Evolutionary conservation across 64 coral and sea anemone species (phyloP), one percentile per base, ranked within the genome.

Genomic region (Anthopleura sola): DNA sequence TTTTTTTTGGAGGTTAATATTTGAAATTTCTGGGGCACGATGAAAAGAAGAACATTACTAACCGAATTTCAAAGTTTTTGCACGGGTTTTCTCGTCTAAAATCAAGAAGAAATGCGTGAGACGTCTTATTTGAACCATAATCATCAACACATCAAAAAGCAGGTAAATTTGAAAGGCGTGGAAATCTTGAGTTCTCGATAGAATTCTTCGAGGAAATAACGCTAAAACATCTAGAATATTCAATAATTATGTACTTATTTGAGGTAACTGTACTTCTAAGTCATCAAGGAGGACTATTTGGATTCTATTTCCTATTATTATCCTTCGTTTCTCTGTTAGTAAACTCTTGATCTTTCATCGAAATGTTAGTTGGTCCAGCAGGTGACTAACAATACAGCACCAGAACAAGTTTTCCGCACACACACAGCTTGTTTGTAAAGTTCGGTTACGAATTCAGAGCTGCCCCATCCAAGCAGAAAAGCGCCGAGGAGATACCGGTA

Each of bases 291-390:
- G 21, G 16, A 26, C 3, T 10, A 62, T 7, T 62, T 62, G 21
- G 4, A 71, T 34, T n/a, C 4, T 71, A 71, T 36, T 71, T 71
- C 0, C 13, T 12, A 14, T 4, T 34, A 15, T 71, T 71, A 34
- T 71, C 1, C 11, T 36, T 14, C 29, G 2, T 29, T 71, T 34
- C 29, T 32, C 23, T 34, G 66, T 71, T 71, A 71, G 66, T 5
- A 36, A 28, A 36, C 66, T 44, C 76, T 79, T 79, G 76, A 79
- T 79, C 76, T 79, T 79, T 79, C 76, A 79, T 48, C 17, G 44
- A 79, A 79, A n/a, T 79, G 76, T 79, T 38, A 79, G 36, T 46
- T 79, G 66, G 37, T 48, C 19, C 15, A 5, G 24, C 76, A 28
- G 36, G 76, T 79, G 10, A 44, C 44, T 17, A 44, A 79, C 76